Evolutionary conservation across 2,888 invertebrate genomes (phyloP).

Genomic region (Aphrophora alni): DNA sequence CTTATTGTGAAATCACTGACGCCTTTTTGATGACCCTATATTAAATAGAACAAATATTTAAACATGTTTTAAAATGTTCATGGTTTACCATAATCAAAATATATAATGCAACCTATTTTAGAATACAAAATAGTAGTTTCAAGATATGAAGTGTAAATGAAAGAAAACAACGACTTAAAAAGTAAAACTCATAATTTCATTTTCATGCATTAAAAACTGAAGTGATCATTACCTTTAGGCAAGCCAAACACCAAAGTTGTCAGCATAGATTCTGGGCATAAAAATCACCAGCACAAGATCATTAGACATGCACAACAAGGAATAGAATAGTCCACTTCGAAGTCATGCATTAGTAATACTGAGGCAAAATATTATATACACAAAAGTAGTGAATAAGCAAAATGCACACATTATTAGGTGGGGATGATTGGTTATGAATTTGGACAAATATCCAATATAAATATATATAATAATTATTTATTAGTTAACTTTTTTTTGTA

Average conservation of each 20-base stretch:
- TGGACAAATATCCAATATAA: not conserved
- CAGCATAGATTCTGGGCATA: constrained; percentile 35
- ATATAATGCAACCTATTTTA: no score
- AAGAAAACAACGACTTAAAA: not conserved
- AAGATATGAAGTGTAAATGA: no score
- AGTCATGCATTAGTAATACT: not conserved
- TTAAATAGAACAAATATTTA: no score
- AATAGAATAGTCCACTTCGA: not conserved
- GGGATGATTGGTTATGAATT: not conserved
- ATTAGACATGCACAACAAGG: constrained; percentile 28
- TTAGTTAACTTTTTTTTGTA: not conserved
- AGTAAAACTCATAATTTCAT: not conserved
- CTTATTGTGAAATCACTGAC: no score
- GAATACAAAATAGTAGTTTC: no score
- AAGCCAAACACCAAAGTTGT: constrained; percentile 40
- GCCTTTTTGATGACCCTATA: no score
- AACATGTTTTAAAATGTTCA: no score
- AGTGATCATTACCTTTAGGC: constrained; percentile 40
- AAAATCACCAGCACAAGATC: constrained; percentile 33
- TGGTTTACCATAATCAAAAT: no score
- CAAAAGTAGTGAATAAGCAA: constrained; percentile 1
- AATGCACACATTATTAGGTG: not conserved
- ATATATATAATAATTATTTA: not conserved
- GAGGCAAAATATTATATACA: not conserved
- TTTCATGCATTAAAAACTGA: not conserved